Conservation (phyloP, 2,113 vertebrate genomes). For the Scatophagus argus region DNA sequence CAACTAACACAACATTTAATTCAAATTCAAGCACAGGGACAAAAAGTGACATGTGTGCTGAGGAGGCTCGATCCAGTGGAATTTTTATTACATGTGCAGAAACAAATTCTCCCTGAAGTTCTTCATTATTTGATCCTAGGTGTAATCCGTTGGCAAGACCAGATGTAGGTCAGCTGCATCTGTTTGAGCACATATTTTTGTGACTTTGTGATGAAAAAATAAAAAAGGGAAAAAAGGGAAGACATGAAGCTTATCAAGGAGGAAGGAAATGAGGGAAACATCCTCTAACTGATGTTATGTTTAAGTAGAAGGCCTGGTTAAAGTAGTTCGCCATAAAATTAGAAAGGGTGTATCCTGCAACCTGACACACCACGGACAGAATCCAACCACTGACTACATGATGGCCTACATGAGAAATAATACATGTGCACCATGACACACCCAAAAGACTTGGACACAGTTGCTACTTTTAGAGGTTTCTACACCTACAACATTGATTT, state of each 20-base stretch:
- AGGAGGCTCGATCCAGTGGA: not conserved
- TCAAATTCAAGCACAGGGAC: not conserved
- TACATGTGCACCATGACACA: slow-evolving; percentile 44
- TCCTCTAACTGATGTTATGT: slow-evolving; percentile 22
- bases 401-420: slow-evolving; percentile 57
- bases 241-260: slow-evolving; percentile 34
- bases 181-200: not conserved
- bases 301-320: slow-evolving; percentile 29
- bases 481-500: slow-evolving; percentile 34
- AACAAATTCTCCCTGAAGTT: not conserved
- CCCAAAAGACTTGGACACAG: not conserved
- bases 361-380: slow-evolving; percentile 57
- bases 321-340: slow-evolving; percentile 45
- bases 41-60: not conserved
- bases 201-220: slow-evolving; percentile 3
- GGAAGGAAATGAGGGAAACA: slow-evolving; percentile 39
- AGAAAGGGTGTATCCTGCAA: slow-evolving; percentile 72
- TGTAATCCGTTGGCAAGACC: not conserved
- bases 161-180: not conserved
- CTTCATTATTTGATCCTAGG: not conserved
- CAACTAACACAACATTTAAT: not conserved
- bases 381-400: slow-evolving; percentile 39
- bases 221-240: slow-evolving; percentile 1
- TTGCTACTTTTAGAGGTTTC: slow-evolving; percentile 5
- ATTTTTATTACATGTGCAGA: not conserved